A percentile compares a stretch with the other conserved stretches of the same genome.
Conservation (phyloP, 2,888 invertebrate species). For the Congeria kusceri region DNA sequence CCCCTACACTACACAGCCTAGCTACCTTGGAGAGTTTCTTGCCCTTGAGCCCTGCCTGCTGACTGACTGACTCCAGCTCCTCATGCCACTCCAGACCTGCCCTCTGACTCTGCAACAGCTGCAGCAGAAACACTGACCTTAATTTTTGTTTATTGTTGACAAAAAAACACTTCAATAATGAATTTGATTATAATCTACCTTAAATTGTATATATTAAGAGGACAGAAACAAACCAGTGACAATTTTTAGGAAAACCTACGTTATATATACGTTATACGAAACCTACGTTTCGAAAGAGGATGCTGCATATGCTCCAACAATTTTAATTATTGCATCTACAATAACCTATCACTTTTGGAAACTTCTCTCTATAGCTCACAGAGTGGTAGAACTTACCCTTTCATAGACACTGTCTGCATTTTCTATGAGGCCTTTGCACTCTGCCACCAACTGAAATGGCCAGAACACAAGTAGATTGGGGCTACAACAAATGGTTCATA, state of each 20-base stretch:
- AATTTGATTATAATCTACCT: background rate
- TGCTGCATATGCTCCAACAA: too few species aligned
- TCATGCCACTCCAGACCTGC: conserved; percentile 85
- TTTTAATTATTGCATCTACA: too few species aligned
- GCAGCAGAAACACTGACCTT: too few species aligned
- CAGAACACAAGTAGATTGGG: conserved; percentile 3
- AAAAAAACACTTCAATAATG: too few species aligned
- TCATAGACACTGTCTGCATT: conserved; percentile 82
- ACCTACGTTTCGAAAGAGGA: too few species aligned
- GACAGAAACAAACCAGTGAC: too few species aligned
- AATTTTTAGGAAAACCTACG: too few species aligned
- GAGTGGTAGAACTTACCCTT: conserved; percentile 81
- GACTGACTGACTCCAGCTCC: conserved; percentile 85
- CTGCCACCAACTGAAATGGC: conserved; percentile 80
- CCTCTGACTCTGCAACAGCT: conserved; percentile 80
- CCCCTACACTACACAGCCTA: conserved; percentile 78
- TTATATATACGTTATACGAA: too few species aligned
- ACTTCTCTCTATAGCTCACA: too few species aligned
- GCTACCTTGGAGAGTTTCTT: conserved; percentile 86
- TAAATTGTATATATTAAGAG: background rate
- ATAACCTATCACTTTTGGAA: too few species aligned
- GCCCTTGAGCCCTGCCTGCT: conserved; percentile 86
- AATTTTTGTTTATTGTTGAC: too few species aligned
- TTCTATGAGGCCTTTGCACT: conserved; percentile 81
- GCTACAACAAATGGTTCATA: too few species aligned